These are phyloP conservation scores for Typhlichthys subterraneus DNA, from an alignment of 2,797 vertebrate genomes.

Conservation along the genomic window DNA sequence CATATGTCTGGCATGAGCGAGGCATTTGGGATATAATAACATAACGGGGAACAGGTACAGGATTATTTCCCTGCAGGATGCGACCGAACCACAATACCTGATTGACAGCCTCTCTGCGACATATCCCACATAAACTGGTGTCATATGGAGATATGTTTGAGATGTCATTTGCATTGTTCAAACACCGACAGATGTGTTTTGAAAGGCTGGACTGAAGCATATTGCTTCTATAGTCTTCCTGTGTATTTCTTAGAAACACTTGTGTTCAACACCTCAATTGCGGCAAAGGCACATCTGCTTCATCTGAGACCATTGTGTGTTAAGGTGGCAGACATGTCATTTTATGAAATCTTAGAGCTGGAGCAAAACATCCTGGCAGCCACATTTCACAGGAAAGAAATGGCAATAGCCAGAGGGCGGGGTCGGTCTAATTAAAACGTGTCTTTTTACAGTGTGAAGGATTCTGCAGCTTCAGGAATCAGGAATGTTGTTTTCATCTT, in stretches of 20 bases:
- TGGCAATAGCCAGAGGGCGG: constrained; percentile 28
- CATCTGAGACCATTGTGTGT: constrained; percentile 36
- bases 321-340: constrained; percentile 54
- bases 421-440: constrained; percentile 75
- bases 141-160: constrained; percentile 13
- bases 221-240: constrained; percentile 8
- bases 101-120: constrained; percentile 17
- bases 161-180: constrained; percentile 58
- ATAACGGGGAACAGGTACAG: constrained; percentile 35
- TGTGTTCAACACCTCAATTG: constrained; percentile 48
- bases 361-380: constrained; percentile 51
- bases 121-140: no score
- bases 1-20: constrained; percentile 41
- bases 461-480: constrained; percentile 67
- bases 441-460: constrained; percentile 66
- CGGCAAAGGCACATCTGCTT: constrained; percentile 65
- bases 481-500: constrained; percentile 81
- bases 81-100: constrained; percentile 41
- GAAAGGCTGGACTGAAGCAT: constrained; percentile 13
- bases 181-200: constrained; percentile 16
- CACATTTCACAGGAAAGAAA: constrained; percentile 31
- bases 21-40: constrained; percentile 33
- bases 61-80: constrained; percentile 44
- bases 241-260: background rate
- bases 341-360: constrained; percentile 51